Percentiles rank a stretch among this genome's conserved stretches.
These are phyloP conservation scores for Brachyhypopomus occidentalis DNA, from an alignment of 2,113 vertebrate species.

Conservation along the genomic window DNA sequence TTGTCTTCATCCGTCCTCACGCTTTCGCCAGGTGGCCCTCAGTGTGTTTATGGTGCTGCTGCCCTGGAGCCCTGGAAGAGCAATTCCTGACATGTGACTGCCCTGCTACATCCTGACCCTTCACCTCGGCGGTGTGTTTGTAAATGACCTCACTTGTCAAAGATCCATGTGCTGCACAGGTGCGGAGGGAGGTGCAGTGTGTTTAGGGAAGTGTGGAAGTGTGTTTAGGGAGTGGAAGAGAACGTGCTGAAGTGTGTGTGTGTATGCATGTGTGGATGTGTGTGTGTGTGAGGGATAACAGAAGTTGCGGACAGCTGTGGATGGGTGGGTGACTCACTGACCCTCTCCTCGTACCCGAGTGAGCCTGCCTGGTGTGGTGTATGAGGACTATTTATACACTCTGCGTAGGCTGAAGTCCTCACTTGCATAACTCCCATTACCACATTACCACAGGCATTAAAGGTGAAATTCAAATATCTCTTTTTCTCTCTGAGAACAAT, in stretches of 20 bases:
- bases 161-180: not conserved
- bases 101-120: no score
- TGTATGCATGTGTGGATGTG: not conserved
- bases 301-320: conserved; percentile 42
- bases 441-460: not conserved
- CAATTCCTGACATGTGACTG: no score
- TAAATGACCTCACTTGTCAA: not conserved
- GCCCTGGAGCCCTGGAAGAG: no score
- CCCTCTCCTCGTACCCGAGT: conserved; percentile 10
- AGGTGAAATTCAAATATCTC: not conserved
- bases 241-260: not conserved
- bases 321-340: conserved; percentile 51
- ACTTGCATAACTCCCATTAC: conserved; percentile 38
- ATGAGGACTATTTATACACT: conserved; percentile 25
- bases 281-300: conserved; percentile 3
- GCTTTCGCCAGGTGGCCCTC: no score
- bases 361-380: not conserved
- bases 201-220: not conserved
- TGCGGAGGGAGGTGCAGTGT: not conserved
- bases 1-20: no score
- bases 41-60: no score
- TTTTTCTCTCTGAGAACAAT: not conserved
- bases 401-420: conserved; percentile 17
- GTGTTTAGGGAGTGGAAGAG: conserved; percentile 25
- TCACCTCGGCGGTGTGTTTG: no score